Percentiles rank a stretch among this genome's conserved stretches.
Conservation (phyloP, 1,140 invertebrate species). For the Drosophila lacteicornis region DNA sequence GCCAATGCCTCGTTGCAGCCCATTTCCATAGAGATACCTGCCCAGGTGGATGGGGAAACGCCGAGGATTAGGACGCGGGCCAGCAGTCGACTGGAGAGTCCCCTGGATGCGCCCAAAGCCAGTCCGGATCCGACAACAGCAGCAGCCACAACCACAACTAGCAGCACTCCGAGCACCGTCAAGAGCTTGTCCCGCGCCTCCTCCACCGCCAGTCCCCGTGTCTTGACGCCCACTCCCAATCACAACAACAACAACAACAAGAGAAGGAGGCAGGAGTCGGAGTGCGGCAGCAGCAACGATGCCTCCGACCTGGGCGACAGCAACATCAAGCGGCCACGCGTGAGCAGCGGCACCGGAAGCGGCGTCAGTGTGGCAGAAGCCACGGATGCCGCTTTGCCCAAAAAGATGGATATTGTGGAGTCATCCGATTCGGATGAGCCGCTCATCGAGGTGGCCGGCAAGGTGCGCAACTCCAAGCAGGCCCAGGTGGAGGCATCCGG, state of each 20-base stretch:
- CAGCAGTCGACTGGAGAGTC: conserved; percentile 90
- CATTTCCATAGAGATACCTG: conserved; percentile 83
- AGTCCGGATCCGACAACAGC: conserved; percentile 85
- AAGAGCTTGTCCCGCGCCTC: conserved; percentile 52
- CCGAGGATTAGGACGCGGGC: conserved; percentile 88
- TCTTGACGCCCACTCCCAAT: conserved; percentile 60
- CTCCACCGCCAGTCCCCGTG: conserved; percentile 55
- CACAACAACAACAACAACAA: conserved; percentile 85
- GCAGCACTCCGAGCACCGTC: conserved; percentile 18
- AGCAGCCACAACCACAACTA: not conserved
- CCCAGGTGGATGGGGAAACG: conserved; percentile 62
- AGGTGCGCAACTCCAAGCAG: conserved; percentile 86
- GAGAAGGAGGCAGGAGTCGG: conserved; percentile 91
- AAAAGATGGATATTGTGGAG: conserved; percentile 85
- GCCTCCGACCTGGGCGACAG: conserved; percentile 29
- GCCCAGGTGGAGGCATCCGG: conserved; percentile 54
- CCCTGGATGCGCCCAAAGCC: conserved; percentile 87
- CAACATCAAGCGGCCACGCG: conserved; percentile 52
- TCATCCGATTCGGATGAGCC: conserved; percentile 92
- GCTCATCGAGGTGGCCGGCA: conserved; percentile 89
- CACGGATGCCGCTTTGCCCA: conserved; percentile 17
- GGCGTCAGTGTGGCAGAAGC: not conserved
- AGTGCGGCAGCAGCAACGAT: conserved; percentile 85
- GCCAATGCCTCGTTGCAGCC: conserved; percentile 54
- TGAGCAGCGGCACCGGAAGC: conserved; percentile 44